A percentile compares a stretch with the other conserved stretches of the same genome.
Conservation (phyloP, 1,140 invertebrate species). For the Ostrea denselamellosa region DNA sequence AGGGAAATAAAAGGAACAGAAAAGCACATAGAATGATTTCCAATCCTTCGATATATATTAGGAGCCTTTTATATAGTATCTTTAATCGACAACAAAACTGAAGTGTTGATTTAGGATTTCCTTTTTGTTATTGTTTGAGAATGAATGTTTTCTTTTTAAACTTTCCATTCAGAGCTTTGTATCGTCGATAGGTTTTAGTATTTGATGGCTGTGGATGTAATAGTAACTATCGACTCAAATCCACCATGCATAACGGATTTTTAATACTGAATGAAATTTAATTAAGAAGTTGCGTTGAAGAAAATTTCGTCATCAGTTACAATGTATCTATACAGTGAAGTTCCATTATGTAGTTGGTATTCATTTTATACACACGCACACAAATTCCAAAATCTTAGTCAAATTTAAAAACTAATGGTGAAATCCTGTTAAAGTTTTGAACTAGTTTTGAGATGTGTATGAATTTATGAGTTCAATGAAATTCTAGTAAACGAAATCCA, state of each 20-base stretch:
- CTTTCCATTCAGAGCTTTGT: not conserved
- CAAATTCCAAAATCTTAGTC: no score
- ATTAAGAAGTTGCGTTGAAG: not conserved
- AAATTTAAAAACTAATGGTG: no score
- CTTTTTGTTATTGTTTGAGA: not conserved
- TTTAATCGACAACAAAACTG: not conserved
- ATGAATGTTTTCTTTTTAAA: slow-evolving; percentile 1
- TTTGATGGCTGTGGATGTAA: not conserved
- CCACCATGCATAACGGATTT: not conserved
- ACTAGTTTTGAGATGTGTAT: no score
- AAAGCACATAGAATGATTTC: not conserved
- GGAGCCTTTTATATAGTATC: not conserved
- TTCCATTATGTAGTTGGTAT: no score
- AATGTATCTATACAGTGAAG: no score
- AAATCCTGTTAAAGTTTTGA: no score
- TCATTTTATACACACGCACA: no score
- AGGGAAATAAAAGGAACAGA: not conserved
- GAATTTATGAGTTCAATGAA: no score
- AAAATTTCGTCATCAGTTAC: not conserved
- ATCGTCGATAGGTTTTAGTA: not conserved
- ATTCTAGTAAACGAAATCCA: no score
- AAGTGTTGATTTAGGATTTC: not conserved
- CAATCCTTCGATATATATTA: not conserved
- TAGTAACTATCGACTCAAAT: not conserved
- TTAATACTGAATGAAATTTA: not conserved